A percentile compares a stretch with the other conserved stretches of the same genome.
These are phyloP conservation scores for Crossocerus cetratus DNA, from an alignment of 2,888 invertebrate species.

Conservation along the genomic window DNA sequence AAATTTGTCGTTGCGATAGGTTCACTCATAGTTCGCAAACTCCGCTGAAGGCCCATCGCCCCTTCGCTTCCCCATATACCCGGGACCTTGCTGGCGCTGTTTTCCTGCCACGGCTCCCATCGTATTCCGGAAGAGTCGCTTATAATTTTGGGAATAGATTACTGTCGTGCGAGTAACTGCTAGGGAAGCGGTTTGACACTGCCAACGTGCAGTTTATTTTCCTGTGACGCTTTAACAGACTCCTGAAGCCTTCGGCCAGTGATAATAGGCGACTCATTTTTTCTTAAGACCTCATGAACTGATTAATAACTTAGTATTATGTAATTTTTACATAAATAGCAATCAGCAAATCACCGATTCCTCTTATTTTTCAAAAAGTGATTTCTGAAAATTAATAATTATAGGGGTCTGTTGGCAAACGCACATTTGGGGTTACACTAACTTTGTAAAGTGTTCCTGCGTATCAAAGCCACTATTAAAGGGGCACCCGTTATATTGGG, in stretches of 20 bases:
- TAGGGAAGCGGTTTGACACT: not conserved
- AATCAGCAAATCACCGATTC: too few species aligned
- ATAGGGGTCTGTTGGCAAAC: too few species aligned
- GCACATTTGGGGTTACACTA: too few species aligned
- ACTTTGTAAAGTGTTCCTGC: not conserved
- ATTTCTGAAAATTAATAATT: too few species aligned
- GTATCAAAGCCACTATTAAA: slow-evolving; percentile 3
- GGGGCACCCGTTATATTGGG: slow-evolving; percentile 32
- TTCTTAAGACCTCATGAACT: too few species aligned
- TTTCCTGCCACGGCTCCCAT: slow-evolving; percentile 3
- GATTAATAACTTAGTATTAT: too few species aligned
- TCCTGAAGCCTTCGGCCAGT: too few species aligned
- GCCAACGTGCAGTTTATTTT: too few species aligned
- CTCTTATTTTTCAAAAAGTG: too few species aligned
- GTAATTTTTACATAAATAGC: too few species aligned
- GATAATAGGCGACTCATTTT: too few species aligned
- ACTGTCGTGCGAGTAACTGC: not conserved
- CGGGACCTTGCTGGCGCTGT: not conserved
- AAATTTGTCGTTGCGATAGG: slow-evolving; percentile 76
- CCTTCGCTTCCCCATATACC: not conserved
- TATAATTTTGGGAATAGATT: slow-evolving; percentile 17
- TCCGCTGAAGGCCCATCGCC: slow-evolving; percentile 44
- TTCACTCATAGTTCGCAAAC: slow-evolving; percentile 74
- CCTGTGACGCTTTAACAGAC: too few species aligned
- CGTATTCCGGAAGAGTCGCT: not conserved